A percentile compares a stretch with the other conserved stretches of the same genome.
Conservation (phyloP, 2,113 vertebrate genomes). For the Sebastes fasciatus region DNA sequence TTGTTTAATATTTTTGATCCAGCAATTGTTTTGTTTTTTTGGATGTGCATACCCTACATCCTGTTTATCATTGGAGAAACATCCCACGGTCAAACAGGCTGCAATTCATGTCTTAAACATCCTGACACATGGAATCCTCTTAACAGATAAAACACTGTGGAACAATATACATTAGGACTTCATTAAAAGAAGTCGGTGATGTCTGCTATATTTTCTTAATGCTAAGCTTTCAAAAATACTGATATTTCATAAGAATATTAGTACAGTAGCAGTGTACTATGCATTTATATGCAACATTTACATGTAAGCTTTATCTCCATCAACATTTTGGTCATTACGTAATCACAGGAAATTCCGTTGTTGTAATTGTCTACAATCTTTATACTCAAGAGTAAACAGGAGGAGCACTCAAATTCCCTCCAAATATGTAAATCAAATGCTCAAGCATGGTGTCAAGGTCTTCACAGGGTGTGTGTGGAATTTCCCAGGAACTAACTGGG, state of each 20-base stretch:
- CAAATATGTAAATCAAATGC: background rate
- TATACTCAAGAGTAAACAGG: background rate
- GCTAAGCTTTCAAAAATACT: background rate
- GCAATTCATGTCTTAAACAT: no score
- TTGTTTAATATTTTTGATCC: no score
- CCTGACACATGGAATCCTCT: background rate
- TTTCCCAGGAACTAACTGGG: background rate
- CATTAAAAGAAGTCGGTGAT: background rate
- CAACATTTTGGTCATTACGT: background rate
- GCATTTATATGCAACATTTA: background rate
- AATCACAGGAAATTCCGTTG: background rate
- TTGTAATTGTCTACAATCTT: background rate
- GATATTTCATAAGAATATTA: no score
- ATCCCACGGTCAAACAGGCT: no score
- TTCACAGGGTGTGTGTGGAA: background rate
- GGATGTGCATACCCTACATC: no score
- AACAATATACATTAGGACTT: background rate
- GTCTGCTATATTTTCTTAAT: background rate
- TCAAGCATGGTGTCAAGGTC: background rate
- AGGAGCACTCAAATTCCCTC: background rate
- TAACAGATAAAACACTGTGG: background rate
- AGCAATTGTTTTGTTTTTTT: no score
- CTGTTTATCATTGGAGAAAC: no score
- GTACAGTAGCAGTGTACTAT: no score
- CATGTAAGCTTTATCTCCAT: background rate